These are phyloP conservation scores for Teleopsis dalmanni DNA, from an alignment of 1,140 invertebrate genomes.

Conservation along the genomic window DNA sequence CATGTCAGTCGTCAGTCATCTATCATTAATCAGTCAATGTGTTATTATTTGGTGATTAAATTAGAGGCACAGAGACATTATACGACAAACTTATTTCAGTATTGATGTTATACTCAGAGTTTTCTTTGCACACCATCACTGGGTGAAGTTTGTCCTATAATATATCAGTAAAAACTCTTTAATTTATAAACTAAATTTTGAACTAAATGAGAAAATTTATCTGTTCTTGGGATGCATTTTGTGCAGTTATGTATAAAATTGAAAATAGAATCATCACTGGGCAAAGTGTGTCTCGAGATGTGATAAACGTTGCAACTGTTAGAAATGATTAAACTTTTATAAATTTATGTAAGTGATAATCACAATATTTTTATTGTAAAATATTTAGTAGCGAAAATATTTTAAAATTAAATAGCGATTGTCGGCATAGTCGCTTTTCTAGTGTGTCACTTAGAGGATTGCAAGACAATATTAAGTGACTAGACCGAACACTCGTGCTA, in stretches of 20 bases:
- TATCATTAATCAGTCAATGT: neutral
- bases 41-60: too few relatives aligned
- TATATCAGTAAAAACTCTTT: conserved; percentile 6
- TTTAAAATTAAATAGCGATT: conserved; percentile 45
- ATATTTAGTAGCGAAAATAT: conserved; percentile 6
- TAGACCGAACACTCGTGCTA: conserved; percentile 46
- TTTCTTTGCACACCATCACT: conserved; percentile 29
- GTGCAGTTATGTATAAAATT: conserved; percentile 27
- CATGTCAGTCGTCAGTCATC: neutral
- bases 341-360: too few relatives aligned
- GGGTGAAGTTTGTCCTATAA: conserved; percentile 45
- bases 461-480: conserved; percentile 26
- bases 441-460: too few relatives aligned
- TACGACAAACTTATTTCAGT: conserved; percentile 39
- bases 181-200: neutral
- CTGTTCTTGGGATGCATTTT: conserved; percentile 25
- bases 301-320: conserved; percentile 7
- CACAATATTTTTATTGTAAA: too few relatives aligned
- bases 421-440: conserved; percentile 40
- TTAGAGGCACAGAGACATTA: conserved; percentile 16
- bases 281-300: conserved; percentile 42
- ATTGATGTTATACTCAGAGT: conserved; percentile 10
- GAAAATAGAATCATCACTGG: conserved; percentile 35
- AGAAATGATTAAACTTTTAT: too few relatives aligned
- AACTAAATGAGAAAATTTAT: neutral